Base-by-base conservation (phyloP, 2,797 vertebrate genomes). In the Hippocampus kuda region DNA sequence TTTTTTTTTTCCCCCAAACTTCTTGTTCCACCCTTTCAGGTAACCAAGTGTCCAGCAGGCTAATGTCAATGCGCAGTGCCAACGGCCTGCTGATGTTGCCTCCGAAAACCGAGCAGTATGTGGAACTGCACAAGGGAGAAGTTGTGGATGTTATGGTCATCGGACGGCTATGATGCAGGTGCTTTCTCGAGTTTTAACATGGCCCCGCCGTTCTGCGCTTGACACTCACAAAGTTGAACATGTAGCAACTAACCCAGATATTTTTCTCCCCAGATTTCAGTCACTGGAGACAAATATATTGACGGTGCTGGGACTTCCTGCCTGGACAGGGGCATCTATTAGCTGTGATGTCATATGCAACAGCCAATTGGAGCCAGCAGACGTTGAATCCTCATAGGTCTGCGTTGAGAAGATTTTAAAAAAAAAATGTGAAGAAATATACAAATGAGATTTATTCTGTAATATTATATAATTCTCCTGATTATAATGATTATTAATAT, bases 331-430 rank as follows among this genome's bases (percentile, higher is more conserved):
- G 86, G 86, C 87, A 78, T 93, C 95, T 94, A 95, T 94, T 95
- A 94, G 94, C 94, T 97, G 95, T 95, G 93, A 95, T 94, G 94
- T 98, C 95, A 98, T 96, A 98, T 97, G 95, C 95, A 98, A 97
- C 83, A 94, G 95, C 95, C 87, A 88, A 78, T 86, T 67, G 84
- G 86, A 88, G 85, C 86, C 87, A 85, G 86, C 79, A 78, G 79
- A 85, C 94, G 93, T 94, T 94, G 92, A 95, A 92, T 83, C 75
- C 83, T 88, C 81, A 91, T 94, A 91, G 92, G 85, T 88, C 87
- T 81, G 90, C 92, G 93, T 90, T 92, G 94, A 93, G 89, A 85
- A 87, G 81, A 94, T 94, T 97, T 94, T 91, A 95, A 18, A 20
- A 93, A 92, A 83, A 80, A 93, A 93, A 94, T 90, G 91, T 92